Base-by-base conservation (phyloP, 2,888 invertebrate species). In the Catonia carolina region DNA sequence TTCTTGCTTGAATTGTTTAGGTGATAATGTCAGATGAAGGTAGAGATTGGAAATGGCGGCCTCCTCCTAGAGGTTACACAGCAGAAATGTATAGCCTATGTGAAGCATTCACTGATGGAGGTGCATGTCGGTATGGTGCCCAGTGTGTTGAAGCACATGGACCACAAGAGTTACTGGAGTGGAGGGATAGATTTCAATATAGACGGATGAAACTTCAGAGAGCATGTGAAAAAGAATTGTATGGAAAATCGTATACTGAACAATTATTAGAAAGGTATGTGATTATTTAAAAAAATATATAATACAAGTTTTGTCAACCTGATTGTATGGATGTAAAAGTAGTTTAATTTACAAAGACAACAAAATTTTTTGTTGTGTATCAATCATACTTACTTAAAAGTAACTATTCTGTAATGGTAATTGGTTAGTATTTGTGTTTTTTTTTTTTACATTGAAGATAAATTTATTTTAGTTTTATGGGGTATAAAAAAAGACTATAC, bases 71-170 rank as follows among this genome's bases (percentile, higher is more conserved):
- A 56, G 85, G 85, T 4, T 78, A 81, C 60, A 79, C 79, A 6
- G 74, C 79, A 18, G 83, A 84, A 62, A 79, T 79, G 5, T 86
- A 85, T 67, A 74, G 75, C 8, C 69, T 82, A 23, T 85, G 85
- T 70, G 79, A 81, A 64, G 77, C 78, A 66, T 83, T 76, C 70
- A 66, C 53, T 20, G 63, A 65, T 50, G 55, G 59, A 39, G 78
- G 77, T 42, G 73, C 74, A 39, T 88, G 87, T 68, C 77, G 82
- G 48, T 82, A 83, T 66, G 86, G 85, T 15, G 77, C 79, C 48
- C 83, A 84, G 67, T 88, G 88, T 69, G 82, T 84, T 8, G 83
- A 84, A 68, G 88, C 88, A 1, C 88, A 88, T 68, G 84, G 85
- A 1, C 70, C 76, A 18, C 83, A 81, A 48, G 88, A 88, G 69